phyloP scores from a whole-genome alignment of 2,113 vertebrate genomes.

The Neodontobutis hainanensis region DNA sequence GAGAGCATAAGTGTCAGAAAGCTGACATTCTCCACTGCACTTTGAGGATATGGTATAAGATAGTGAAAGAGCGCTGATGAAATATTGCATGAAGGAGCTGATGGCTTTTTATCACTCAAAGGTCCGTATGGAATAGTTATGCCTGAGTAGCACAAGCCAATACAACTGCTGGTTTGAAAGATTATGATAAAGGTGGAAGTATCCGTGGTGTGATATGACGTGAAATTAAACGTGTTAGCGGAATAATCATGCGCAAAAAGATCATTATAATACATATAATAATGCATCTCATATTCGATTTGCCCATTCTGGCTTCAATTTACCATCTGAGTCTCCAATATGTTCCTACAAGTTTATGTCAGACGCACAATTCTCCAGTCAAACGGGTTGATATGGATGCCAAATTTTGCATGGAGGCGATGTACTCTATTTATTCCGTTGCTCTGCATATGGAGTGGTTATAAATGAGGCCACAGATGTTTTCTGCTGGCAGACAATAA shows the following conservation, averaged over 20 bases:
- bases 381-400: neutral
- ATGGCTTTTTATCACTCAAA: constrained; percentile 2
- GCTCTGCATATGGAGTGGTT: constrained; percentile 7
- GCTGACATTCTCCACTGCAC: neutral
- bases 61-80: neutral
- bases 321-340: constrained; percentile 10
- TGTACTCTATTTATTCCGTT: neutral
- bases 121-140: constrained; percentile 4
- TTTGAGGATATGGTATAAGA: constrained; percentile 6
- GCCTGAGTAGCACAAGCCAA: neutral
- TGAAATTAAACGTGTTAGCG: constrained; percentile 8
- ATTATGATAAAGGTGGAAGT: neutral
- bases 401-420: neutral
- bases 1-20: neutral
- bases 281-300: constrained; percentile 8
- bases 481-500: constrained; percentile 9
- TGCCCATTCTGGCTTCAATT: neutral
- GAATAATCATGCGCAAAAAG: constrained; percentile 1
- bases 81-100: neutral
- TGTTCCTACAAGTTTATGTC: neutral
- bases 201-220: neutral
- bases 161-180: neutral
- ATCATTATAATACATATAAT: constrained; percentile 3
- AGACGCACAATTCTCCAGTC: neutral
- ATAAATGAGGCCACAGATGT: constrained; percentile 8